phyloP scores from a whole-genome alignment of 1,140 invertebrate species.

The Bacillus rossius region DNA sequence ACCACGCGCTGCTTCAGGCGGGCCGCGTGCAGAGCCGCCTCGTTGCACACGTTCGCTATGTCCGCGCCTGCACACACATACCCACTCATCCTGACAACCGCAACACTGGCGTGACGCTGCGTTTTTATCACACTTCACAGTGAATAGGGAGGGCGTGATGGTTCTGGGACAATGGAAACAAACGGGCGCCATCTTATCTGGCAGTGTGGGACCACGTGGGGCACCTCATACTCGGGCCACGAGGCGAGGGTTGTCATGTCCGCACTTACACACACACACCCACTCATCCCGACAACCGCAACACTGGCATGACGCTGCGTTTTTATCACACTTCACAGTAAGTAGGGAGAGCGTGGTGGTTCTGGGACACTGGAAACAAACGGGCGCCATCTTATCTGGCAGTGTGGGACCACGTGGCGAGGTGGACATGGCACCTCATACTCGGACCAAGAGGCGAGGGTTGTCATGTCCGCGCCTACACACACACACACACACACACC shows the following conservation, averaged over 20 bases:
- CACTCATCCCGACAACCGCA: not conserved
- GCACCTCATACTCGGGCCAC: no score
- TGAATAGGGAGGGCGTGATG: no score
- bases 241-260: conserved; percentile 90
- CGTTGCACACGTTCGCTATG: conserved; percentile 93
- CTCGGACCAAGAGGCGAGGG: conserved; percentile 86
- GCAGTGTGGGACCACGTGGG: no score
- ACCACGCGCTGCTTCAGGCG: conserved; percentile 62
- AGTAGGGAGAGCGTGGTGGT: no score
- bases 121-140: not conserved
- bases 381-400: no score
- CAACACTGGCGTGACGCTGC: not conserved
- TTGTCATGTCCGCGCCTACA: conserved; percentile 87
- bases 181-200: no score
- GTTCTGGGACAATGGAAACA: no score
- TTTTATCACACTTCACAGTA: not conserved
- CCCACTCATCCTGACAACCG: not conserved
- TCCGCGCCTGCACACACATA: conserved; percentile 63
- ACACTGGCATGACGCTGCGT: not conserved
- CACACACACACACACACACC: not conserved
- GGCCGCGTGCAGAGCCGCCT: conserved; percentile 89
- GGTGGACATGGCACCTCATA: no score
- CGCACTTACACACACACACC: conserved; percentile 54
- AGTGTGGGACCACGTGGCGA: no score
- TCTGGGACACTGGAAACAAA: no score